phyloP scores from a whole-genome alignment of 2,888 invertebrate genomes.

The Xylota segnis region DNA sequence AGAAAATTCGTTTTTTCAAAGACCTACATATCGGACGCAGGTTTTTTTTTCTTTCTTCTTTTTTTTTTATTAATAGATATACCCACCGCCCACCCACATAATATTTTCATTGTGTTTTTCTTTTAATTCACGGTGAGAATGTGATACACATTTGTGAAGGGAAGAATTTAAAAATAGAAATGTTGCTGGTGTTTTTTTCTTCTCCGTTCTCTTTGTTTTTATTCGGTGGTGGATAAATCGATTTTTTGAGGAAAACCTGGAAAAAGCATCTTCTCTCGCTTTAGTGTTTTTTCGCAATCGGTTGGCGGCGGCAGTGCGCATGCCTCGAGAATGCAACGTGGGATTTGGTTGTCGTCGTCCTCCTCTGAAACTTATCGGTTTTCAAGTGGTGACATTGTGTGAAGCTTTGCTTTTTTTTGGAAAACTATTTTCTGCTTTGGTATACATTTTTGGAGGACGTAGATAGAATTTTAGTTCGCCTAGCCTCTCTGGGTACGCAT shows the following conservation, averaged over 20 bases:
- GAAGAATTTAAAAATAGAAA: conserved; percentile 62
- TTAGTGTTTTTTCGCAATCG: conserved; percentile 62
- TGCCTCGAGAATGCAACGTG: conserved; percentile 69
- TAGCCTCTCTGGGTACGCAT: not conserved
- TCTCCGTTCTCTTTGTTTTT: conserved; percentile 35
- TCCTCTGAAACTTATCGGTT: conserved; percentile 54
- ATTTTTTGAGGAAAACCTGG: conserved; percentile 61
- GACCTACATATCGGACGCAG: conserved; percentile 62
- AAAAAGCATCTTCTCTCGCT: conserved; percentile 57
- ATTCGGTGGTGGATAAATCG: conserved; percentile 64
- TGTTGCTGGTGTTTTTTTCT: conserved; percentile 31
- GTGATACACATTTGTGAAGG: conserved; percentile 57
- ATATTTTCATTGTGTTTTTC: conserved; percentile 27
- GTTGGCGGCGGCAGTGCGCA: conserved; percentile 54
- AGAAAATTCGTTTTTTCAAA: conserved; percentile 41
- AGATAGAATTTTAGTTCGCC: conserved; percentile 21
- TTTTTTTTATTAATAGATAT: conserved; percentile 59
- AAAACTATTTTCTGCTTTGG: conserved; percentile 55
- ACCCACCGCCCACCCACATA: conserved; percentile 57
- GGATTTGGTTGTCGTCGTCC: conserved; percentile 34
- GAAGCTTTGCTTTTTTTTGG: conserved; percentile 36
- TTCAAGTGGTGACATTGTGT: conserved; percentile 68
- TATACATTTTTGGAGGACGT: conserved; percentile 26
- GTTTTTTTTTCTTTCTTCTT: conserved; percentile 46
- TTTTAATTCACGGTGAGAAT: conserved; percentile 50